These are phyloP conservation scores for Melipona bicolor DNA, from an alignment of 2,888 invertebrate genomes.

Conservation along the genomic window DNA sequence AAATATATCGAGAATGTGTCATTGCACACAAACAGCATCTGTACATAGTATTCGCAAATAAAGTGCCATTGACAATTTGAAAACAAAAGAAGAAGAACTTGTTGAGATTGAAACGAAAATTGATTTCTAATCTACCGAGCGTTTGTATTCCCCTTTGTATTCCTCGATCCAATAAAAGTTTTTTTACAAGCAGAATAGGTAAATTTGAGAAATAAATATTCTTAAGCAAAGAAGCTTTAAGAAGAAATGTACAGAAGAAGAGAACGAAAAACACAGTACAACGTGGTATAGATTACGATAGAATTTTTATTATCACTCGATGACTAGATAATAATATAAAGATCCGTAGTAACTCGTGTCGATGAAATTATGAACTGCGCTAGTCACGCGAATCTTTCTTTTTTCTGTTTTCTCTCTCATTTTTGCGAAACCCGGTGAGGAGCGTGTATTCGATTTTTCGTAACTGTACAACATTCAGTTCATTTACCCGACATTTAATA, in stretches of 20 bases:
- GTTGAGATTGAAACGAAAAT: not conserved
- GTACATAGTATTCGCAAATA: conserved; percentile 81
- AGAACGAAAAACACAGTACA: conserved; percentile 26
- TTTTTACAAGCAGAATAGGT: not conserved
- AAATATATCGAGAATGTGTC: conserved; percentile 65
- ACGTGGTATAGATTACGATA: conserved; percentile 79
- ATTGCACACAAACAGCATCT: conserved; percentile 72
- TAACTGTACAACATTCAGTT: conserved; percentile 72
- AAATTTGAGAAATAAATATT: not conserved
- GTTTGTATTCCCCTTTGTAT: not conserved
- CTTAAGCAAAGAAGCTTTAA: not conserved
- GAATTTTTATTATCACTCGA: conserved; percentile 83
- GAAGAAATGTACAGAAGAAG: not conserved
- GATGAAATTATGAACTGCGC: conserved; percentile 68
- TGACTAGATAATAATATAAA: conserved; percentile 84
- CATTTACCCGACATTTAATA: conserved; percentile 55
- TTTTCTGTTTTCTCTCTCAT: conserved; percentile 28
- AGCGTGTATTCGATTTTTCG: conserved; percentile 48
- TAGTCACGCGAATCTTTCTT: conserved; percentile 62
- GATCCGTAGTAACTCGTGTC: conserved; percentile 82
- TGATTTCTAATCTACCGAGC: not conserved
- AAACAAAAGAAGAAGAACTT: not conserved
- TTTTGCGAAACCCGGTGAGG: conserved; percentile 58
- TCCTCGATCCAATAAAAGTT: not conserved
- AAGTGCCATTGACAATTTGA: conserved; percentile 80